A percentile compares a stretch with the other conserved stretches of the same genome.
These are phyloP conservation scores for Cactoblastis cactorum DNA, from an alignment of 2,888 invertebrate species.

Conservation along the genomic window DNA sequence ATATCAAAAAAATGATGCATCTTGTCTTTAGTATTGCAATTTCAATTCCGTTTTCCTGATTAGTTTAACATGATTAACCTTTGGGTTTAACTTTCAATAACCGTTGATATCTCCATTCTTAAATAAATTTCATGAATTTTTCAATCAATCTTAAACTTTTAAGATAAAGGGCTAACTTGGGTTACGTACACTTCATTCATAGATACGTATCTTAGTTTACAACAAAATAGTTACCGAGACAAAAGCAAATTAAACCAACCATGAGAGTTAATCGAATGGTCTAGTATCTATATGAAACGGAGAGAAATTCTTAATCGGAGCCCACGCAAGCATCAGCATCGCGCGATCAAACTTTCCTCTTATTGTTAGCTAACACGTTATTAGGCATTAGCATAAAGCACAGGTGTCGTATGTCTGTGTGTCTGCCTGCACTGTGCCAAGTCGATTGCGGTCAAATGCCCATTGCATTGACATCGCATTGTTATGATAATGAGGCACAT, in stretches of 20 bases:
- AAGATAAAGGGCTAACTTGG: no score
- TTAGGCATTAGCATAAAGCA: background rate
- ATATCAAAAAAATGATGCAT: background rate
- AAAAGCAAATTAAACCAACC: no score
- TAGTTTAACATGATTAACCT: no score
- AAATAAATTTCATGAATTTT: no score
- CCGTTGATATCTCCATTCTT: no score
- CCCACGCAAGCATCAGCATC: conserved; percentile 1
- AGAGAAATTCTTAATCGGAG: conserved; percentile 6
- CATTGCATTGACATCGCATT: conserved; percentile 30
- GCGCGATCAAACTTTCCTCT: conserved; percentile 7
- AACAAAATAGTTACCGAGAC: no score
- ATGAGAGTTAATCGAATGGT: background rate
- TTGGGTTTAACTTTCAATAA: background rate
- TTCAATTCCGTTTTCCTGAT: background rate
- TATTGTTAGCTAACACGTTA: background rate
- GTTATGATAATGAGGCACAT: conserved; percentile 37
- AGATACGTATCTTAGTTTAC: no score
- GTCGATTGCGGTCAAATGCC: conserved; percentile 20
- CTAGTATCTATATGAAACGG: background rate
- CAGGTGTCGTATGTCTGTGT: background rate
- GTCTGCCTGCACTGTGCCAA: conserved; percentile 33
- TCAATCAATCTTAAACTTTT: no score
- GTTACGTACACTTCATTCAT: no score
- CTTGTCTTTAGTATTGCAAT: background rate